phyloP scores from a whole-genome alignment of 35 echinoderm and acorn worm genomes.

The Apostichopus japonicus region DNA sequence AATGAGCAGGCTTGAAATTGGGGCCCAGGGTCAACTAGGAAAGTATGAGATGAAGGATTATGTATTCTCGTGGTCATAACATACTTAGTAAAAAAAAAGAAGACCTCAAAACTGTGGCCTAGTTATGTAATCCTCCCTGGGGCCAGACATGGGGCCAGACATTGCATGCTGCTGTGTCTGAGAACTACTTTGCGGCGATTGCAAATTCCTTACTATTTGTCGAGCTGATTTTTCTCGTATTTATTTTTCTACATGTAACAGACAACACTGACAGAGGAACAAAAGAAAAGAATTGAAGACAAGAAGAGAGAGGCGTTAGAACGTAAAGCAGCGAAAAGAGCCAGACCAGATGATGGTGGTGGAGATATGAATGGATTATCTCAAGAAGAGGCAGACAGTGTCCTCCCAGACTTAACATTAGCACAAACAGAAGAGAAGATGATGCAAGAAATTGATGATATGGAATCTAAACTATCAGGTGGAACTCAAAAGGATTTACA shows the following conservation, averaged over 20 bases:
- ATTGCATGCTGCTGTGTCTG: background rate
- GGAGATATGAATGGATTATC: background rate
- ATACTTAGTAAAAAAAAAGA: no score
- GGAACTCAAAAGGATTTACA: background rate
- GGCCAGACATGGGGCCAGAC: no score
- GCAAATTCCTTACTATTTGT: no score
- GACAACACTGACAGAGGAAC: conserved; percentile 49
- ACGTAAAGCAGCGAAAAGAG: conserved; percentile 37
- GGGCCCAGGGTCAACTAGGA: no score
- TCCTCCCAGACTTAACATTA: background rate
- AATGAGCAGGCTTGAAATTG: no score
- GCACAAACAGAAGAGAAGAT: conserved; percentile 10
- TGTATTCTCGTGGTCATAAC: no score
- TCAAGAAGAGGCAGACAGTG: conserved; percentile 22
- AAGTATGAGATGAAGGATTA: no score
- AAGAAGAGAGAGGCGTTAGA: conserved; percentile 23
- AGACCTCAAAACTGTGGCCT: no score
- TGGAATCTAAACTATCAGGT: background rate
- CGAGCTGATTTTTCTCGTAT: no score
- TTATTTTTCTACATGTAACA: background rate
- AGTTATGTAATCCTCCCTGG: no score
- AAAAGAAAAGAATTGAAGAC: conserved; percentile 49
- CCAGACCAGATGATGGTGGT: background rate
- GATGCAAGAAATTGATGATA: background rate
- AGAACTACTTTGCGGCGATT: background rate